phyloP scores from a whole-genome alignment of 2,113 vertebrate genomes.

The Silurus asotus region DNA sequence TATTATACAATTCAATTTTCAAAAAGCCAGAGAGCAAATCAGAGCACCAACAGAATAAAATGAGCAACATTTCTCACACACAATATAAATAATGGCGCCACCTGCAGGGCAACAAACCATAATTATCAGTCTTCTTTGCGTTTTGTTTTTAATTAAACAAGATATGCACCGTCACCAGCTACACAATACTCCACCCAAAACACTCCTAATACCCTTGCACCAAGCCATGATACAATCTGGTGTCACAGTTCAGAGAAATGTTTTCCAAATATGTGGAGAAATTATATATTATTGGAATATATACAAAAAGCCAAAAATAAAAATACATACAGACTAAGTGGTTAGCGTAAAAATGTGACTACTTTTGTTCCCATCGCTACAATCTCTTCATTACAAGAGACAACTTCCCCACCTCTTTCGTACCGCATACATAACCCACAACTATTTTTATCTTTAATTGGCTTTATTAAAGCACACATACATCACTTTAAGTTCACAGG shows the following conservation, averaged over 20 bases:
- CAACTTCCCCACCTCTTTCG: not conserved
- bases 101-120: constrained; percentile 58
- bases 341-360: not conserved
- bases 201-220: not conserved
- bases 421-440: not conserved
- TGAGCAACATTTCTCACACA: not conserved
- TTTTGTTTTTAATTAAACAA: not conserved
- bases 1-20: not conserved
- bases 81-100: constrained; percentile 50
- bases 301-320: too few species aligned
- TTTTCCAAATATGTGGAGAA: not conserved
- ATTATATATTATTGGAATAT: not conserved
- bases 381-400: not conserved
- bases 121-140: not conserved
- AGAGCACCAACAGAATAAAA: not conserved
- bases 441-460: constrained; percentile 10
- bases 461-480: not conserved
- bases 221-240: not conserved
- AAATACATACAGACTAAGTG: not conserved
- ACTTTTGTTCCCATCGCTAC: not conserved
- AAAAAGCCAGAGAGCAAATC: not conserved
- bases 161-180: not conserved
- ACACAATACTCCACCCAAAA: not conserved
- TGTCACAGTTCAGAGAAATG: not conserved
- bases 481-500: not conserved